Conservation (phyloP, 2,888 invertebrate species). For the Chrysopilus asiliformis region DNA sequence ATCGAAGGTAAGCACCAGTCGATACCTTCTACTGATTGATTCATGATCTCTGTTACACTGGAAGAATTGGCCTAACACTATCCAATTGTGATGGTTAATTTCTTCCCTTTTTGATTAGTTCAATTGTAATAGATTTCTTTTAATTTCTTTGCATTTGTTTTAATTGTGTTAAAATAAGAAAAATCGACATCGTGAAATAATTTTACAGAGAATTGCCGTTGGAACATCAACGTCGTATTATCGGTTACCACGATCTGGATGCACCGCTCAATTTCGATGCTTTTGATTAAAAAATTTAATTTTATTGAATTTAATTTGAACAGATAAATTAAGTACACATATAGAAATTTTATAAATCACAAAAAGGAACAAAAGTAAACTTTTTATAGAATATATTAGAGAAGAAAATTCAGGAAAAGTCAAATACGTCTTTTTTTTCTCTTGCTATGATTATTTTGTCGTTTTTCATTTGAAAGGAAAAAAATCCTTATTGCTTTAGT, state of each 20-base stretch:
- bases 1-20: slow-evolving; percentile 20
- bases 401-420: neutral
- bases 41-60: too few species aligned
- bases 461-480: too few species aligned
- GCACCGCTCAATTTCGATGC: slow-evolving; percentile 69
- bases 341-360: slow-evolving; percentile 2
- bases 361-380: neutral
- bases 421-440: neutral
- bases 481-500: too few species aligned
- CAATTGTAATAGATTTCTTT: too few species aligned
- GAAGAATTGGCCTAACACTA: too few species aligned
- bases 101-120: too few species aligned
- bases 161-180: neutral
- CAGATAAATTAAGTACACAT: slow-evolving; percentile 3
- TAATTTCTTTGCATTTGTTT: slow-evolving; percentile 11
- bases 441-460: too few species aligned
- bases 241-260: slow-evolving; percentile 85
- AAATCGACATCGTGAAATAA: slow-evolving; percentile 8
- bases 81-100: too few species aligned
- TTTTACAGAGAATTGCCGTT: slow-evolving; percentile 48
- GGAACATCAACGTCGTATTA: slow-evolving; percentile 61
- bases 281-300: slow-evolving; percentile 37
- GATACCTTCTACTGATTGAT: neutral
- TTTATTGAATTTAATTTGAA: slow-evolving; percentile 11
- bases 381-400: neutral